phyloP scores from a whole-genome alignment of 2,888 invertebrate genomes.

The Hermaeophaga mercurialis region DNA sequence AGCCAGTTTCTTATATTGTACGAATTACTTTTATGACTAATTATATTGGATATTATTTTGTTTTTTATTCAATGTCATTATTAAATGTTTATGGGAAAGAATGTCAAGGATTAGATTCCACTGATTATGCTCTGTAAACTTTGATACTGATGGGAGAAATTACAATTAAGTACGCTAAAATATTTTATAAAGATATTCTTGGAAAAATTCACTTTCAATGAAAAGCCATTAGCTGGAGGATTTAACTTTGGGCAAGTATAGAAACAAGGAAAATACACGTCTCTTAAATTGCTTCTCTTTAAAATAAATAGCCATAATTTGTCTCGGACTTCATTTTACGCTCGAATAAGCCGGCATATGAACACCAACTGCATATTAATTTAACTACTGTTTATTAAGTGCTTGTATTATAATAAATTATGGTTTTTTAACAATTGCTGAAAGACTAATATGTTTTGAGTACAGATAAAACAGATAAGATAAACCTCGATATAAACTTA shows the following conservation, averaged over 20 bases:
- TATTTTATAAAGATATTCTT: too few relatives aligned
- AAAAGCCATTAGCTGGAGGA: too few relatives aligned
- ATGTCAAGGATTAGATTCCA: too few relatives aligned
- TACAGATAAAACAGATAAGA: neutral
- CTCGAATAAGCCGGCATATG: neutral
- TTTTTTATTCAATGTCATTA: too few relatives aligned
- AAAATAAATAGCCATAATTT: conserved; percentile 1
- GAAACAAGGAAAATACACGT: neutral
- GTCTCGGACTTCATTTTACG: neutral
- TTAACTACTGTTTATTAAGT: conserved; percentile 1
- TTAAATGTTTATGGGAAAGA: too few relatives aligned
- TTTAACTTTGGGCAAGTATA: neutral
- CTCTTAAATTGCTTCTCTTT: neutral
- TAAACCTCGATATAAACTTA: neutral
- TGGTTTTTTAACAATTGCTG: neutral
- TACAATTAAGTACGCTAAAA: too few relatives aligned
- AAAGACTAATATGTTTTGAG: neutral
- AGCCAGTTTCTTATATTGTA: too few relatives aligned
- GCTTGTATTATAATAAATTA: neutral
- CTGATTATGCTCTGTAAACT: too few relatives aligned
- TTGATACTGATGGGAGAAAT: too few relatives aligned
- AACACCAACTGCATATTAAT: neutral
- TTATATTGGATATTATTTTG: too few relatives aligned
- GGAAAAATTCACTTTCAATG: too few relatives aligned
- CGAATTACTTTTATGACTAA: too few relatives aligned